phyloP scores from a whole-genome alignment of 2,113 vertebrate genomes.

The Pogona vitticeps region DNA sequence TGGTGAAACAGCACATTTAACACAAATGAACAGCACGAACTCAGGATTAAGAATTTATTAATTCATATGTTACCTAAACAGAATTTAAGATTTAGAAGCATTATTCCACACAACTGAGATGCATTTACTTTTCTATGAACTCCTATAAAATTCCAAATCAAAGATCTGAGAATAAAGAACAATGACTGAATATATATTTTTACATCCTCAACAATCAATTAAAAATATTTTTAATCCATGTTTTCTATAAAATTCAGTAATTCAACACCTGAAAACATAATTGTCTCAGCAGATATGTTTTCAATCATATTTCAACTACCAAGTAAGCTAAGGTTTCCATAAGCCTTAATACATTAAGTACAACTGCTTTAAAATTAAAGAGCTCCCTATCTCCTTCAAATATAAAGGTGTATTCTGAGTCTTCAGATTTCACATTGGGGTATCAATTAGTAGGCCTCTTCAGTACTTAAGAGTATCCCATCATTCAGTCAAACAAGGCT shows the following conservation, averaged over 20 bases:
- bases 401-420: too few relatives aligned
- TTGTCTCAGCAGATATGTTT: neutral
- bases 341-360: too few relatives aligned
- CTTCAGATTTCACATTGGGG: too few relatives aligned
- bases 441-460: too few relatives aligned
- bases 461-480: too few relatives aligned
- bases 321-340: too few relatives aligned
- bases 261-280: too few relatives aligned
- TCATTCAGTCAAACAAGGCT: too few relatives aligned
- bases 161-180: neutral
- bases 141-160: neutral
- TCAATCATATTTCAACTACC: neutral
- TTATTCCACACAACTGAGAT: neutral
- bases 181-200: neutral
- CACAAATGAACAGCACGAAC: neutral
- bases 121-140: neutral
- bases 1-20: neutral
- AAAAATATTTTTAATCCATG: neutral
- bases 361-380: too few relatives aligned
- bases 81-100: neutral
- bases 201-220: neutral
- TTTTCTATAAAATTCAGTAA: too few relatives aligned
- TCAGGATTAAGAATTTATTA: neutral
- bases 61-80: neutral
- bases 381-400: too few relatives aligned